Evolutionary conservation across 2,797 vertebrate genomes (phyloP), one percentile per base, ranked within the genome.

Genomic region (Columba guinea): DNA sequence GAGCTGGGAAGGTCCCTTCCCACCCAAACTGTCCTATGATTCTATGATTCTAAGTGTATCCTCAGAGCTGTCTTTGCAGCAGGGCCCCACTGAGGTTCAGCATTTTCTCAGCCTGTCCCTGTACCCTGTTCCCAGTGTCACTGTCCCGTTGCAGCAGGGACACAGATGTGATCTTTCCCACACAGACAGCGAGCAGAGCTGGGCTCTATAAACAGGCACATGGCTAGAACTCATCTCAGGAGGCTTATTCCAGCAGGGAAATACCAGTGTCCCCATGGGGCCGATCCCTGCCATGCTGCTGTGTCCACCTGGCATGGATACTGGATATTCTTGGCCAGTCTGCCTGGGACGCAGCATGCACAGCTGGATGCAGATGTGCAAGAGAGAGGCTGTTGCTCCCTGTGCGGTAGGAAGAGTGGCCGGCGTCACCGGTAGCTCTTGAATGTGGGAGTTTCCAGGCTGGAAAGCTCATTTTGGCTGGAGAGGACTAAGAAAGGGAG

Each of bases 391-490:
- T 90, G 51, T 44, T 44, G 59, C 69, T 91, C 49, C 73, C 69
- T 41, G 65, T 1, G 2, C 28, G 26, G 44, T 2, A 6, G 11
- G 52, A 41, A 46, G 49, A 15, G 41, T 1, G 8, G 62, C n/a
- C 67, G 56, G 59, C 0, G 0, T 22, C 48, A 39, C 69, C 0
- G 0, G 69, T n/a, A 49, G 60, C 60, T 83, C 68, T 58, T 4
- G 0, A 10, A 0, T 2, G 7, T 44, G 71, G 52, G 35, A 63
- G n/a, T 70, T 84, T 63, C 80, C 49, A 67, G 46, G 28, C 80
- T 94, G 88, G 74, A 74, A 71, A 34, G 13, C 20, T 41, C 26
- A 24, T 46, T 86, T 63, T 78, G 53, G 26, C 80, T 94, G 2
- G 1, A 30, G 39, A 24, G 34, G 65, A 30, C 41, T 28, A 2